These are phyloP conservation scores for Clupea harengus DNA, from an alignment of 2,113 vertebrate genomes.

Conservation along the genomic window DNA sequence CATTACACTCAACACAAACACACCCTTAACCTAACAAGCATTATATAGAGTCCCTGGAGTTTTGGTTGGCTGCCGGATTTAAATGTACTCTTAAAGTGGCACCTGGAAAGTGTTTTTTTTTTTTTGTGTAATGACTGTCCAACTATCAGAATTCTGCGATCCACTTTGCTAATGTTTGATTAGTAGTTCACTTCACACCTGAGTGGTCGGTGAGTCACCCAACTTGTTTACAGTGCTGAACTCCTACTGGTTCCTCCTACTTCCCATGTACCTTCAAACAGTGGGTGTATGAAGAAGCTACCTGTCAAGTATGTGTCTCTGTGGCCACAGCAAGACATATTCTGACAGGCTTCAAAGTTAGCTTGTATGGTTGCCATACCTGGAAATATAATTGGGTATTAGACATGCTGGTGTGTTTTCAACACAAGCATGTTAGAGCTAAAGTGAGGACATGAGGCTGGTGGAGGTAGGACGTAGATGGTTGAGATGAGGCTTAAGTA, in stretches of 20 bases:
- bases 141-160: neutral
- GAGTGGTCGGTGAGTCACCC: neutral
- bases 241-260: too few species aligned
- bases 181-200: neutral
- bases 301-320: too few species aligned
- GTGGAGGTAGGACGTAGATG: neutral
- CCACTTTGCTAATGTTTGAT: neutral
- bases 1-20: neutral
- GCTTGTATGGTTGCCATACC: too few species aligned
- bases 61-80: neutral
- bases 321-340: too few species aligned
- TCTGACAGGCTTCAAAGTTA: too few species aligned
- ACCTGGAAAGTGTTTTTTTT: neutral
- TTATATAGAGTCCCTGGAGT: neutral
- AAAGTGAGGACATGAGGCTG: neutral
- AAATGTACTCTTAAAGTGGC: neutral
- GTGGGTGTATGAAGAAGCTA: too few species aligned
- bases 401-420: neutral
- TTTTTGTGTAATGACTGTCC: neutral
- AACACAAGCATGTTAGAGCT: neutral
- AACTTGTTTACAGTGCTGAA: neutral
- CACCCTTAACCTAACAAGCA: neutral
- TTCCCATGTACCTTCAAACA: too few species aligned
- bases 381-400: too few species aligned
- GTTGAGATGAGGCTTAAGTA: neutral